Conservation (phyloP, 2,113 vertebrate species). For the Corvus cornix region DNA sequence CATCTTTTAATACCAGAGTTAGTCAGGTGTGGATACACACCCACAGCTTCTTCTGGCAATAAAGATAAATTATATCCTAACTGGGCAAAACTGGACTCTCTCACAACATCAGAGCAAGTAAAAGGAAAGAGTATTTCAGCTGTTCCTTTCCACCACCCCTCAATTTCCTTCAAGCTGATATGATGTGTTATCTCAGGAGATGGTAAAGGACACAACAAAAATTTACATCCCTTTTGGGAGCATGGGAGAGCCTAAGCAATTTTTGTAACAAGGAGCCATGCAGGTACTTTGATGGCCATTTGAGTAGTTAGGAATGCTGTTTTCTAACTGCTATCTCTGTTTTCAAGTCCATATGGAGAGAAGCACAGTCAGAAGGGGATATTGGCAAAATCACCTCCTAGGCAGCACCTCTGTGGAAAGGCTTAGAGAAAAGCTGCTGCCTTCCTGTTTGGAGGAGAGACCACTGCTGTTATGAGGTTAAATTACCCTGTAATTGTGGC, state of each 20-base stretch:
- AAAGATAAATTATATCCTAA: not conserved
- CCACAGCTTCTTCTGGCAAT: not conserved
- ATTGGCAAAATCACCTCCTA: not conserved
- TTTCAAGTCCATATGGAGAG: not conserved
- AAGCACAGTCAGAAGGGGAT: not conserved
- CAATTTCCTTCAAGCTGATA: not conserved
- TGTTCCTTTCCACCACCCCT: not conserved
- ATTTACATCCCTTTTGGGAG: not conserved
- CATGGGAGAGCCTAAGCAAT: not conserved
- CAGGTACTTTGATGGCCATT: not conserved
- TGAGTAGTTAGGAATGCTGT: not conserved
- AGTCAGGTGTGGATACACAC: not conserved
- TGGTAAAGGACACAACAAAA: not conserved
- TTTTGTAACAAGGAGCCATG: not conserved
- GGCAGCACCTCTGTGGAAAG: not conserved
- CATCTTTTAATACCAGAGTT: not conserved
- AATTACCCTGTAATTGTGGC: not conserved
- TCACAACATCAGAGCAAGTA: not conserved
- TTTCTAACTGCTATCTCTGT: not conserved
- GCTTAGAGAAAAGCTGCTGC: not conserved
- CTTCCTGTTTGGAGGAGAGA: not conserved
- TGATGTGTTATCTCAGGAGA: not conserved
- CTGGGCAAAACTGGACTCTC: not conserved
- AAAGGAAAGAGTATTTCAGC: not conserved
- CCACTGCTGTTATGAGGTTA: fast-evolving